Conservation (phyloP, 2,888 invertebrate genomes). For the Platycnemis pennipes region DNA sequence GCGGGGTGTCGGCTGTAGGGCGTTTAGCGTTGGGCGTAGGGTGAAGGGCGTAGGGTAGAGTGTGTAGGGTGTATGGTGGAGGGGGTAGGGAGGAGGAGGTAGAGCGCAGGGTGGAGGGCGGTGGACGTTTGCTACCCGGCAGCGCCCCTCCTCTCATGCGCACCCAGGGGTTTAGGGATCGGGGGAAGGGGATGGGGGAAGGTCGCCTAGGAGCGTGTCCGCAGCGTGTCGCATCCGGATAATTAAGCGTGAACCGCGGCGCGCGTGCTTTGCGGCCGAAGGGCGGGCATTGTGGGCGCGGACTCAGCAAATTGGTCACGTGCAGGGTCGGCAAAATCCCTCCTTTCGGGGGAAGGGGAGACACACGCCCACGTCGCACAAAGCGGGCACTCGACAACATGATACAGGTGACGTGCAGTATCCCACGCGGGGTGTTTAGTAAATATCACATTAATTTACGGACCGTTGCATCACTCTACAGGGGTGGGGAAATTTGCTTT, state of each 20-base stretch:
- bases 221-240: slow-evolving; percentile 8
- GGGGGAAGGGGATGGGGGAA: neutral
- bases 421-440: neutral
- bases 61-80: too few relatives aligned
- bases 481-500: too few relatives aligned
- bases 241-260: slow-evolving; percentile 21
- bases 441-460: neutral
- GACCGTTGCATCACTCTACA: too few relatives aligned
- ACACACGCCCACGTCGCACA: neutral
- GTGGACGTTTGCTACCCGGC: neutral
- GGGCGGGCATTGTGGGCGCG: neutral
- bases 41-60: too few relatives aligned
- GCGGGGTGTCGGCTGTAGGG: too few relatives aligned
- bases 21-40: too few relatives aligned
- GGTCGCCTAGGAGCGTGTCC: neutral
- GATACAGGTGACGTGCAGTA: neutral
- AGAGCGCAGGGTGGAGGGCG: too few relatives aligned
- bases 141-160: too few relatives aligned
- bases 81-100: too few relatives aligned
- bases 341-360: neutral
- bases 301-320: neutral
- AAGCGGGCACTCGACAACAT: too few relatives aligned
- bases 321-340: neutral
- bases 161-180: neutral
- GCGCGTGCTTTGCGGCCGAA: too few relatives aligned